Percentiles rank a stretch among this genome's conserved stretches.
These are phyloP conservation scores for Pangasius mekongensis DNA, from an alignment of 2,797 vertebrate genomes.

Conservation along the genomic window DNA sequence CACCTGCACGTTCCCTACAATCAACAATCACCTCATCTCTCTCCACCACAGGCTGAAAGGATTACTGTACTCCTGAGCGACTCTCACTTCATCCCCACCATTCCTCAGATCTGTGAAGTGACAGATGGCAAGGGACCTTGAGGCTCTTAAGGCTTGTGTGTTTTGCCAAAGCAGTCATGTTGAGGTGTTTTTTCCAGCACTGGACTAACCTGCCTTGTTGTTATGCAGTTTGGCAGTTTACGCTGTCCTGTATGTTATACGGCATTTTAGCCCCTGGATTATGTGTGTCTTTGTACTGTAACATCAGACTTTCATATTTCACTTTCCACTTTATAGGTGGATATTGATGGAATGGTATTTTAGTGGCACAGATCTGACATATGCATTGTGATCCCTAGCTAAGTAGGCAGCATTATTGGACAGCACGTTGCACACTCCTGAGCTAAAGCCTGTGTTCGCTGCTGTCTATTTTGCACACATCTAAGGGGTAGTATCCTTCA, in stretches of 20 bases:
- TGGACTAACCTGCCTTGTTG: not conserved
- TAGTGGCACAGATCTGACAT: not conserved
- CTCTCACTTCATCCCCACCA: constrained; percentile 5
- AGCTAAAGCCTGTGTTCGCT: not conserved
- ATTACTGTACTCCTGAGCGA: constrained; percentile 16
- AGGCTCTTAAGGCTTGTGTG: constrained; percentile 15
- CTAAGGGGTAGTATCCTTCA: not conserved
- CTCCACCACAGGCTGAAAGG: constrained; percentile 15
- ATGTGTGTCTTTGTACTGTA: not conserved
- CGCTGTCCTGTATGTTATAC: too few relatives aligned
- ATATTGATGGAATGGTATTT: not conserved
- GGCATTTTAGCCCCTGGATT: not conserved
- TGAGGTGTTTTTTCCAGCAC: not conserved
- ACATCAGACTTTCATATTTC: not conserved
- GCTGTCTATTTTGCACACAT: not conserved
- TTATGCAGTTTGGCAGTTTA: constrained; percentile 1
- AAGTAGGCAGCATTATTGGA: too few relatives aligned
- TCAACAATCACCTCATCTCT: constrained; percentile 41
- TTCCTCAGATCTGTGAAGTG: constrained; percentile 21
- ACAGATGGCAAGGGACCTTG: constrained; percentile 27
- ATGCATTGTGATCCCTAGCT: not conserved
- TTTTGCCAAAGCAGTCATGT: not conserved
- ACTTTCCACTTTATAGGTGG: not conserved
- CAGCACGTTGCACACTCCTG: not conserved
- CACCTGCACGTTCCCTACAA: constrained; percentile 7